These are phyloP conservation scores for Chironomus tentans DNA, from an alignment of 2,888 invertebrate genomes.

Conservation along the genomic window DNA sequence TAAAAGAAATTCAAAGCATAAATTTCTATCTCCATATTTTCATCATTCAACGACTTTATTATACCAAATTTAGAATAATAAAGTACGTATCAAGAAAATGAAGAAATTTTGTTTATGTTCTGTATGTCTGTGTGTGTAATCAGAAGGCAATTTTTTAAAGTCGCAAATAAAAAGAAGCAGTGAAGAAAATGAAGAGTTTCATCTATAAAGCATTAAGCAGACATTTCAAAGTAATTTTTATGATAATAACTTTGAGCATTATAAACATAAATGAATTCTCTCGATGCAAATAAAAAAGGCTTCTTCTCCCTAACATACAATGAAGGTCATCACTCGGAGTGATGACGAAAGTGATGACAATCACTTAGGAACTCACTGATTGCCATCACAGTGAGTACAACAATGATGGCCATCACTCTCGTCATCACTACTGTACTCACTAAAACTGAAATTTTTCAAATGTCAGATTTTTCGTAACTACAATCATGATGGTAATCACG, in stretches of 20 bases:
- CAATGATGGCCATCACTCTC: too few species aligned
- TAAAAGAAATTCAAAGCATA: neutral
- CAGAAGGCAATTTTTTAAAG: neutral
- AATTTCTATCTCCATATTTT: neutral
- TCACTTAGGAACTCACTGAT: too few species aligned
- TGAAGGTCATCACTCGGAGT: too few species aligned
- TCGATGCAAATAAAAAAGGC: neutral
- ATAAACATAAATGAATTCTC: neutral
- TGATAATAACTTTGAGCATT: constrained; percentile 3
- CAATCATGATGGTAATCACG: too few species aligned
- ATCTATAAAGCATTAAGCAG: neutral
- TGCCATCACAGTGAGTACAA: too few species aligned
- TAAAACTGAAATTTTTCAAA: too few species aligned
- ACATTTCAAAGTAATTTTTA: neutral
- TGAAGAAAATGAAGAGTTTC: neutral
- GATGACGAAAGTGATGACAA: too few species aligned
- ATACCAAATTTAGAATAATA: neutral
- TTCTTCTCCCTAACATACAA: too few species aligned
- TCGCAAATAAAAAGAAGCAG: neutral
- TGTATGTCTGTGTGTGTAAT: neutral
- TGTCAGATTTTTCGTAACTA: too few species aligned
- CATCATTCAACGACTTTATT: neutral
- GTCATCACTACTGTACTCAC: too few species aligned
- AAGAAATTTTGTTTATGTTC: too few species aligned
- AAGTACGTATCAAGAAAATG: too few species aligned